These are phyloP conservation scores for Apodemus speciosus DNA, from an alignment of 2,113 vertebrate genomes.

Conservation along the genomic window DNA sequence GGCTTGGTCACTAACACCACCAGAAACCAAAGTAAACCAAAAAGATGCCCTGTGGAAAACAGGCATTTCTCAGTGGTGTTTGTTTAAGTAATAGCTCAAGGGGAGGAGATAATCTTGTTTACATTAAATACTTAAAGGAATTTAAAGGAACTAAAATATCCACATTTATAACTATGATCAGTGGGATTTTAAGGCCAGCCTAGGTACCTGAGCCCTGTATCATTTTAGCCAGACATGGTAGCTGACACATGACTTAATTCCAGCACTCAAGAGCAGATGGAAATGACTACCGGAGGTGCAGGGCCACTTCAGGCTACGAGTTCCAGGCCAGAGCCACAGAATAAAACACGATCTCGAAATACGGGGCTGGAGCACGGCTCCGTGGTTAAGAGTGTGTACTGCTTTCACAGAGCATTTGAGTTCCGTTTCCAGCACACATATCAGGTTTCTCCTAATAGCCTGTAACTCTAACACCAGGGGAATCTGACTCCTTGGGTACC, in stretches of 20 bases:
- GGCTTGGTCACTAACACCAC: background rate
- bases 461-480: background rate
- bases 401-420: background rate
- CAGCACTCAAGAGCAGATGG: background rate
- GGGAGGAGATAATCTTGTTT: background rate
- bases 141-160: background rate
- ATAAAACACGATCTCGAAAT: background rate
- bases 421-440: background rate
- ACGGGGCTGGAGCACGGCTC: background rate
- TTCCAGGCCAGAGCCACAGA: background rate
- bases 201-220: background rate
- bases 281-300: background rate
- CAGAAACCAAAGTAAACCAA: background rate
- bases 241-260: background rate
- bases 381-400: background rate
- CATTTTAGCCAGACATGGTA: background rate
- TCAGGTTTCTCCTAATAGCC: background rate
- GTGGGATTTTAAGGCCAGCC: too few relatives aligned
- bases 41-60: background rate
- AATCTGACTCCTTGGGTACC: background rate
- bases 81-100: background rate
- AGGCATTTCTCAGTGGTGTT: background rate
- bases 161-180: background rate
- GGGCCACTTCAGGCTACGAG: background rate
- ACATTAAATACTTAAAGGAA: conserved; percentile 11